Evolutionary conservation across 2,113 vertebrate species (phyloP), one percentile per base, ranked within the genome.

Genomic region (Paracanthobrama guichenoti): DNA sequence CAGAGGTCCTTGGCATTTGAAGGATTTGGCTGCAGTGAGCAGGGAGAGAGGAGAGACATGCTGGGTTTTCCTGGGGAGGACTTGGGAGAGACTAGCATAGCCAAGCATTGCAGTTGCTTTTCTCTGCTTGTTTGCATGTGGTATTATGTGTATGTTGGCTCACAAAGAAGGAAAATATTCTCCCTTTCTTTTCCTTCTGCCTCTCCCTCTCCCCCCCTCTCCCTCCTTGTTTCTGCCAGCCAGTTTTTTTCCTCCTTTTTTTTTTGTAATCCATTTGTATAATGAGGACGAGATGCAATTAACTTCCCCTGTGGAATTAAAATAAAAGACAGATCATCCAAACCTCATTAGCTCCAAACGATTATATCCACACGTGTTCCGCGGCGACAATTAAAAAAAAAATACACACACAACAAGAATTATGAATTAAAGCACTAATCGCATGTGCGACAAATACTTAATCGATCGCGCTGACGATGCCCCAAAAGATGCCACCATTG

Each of bases 191-290:
- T 90, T 89, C 89, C 91, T 88, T 91, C 91, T 87, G 83, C 87
- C 90, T 86, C 89, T 92, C 90, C 88, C 88, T 89, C 89, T 84
- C 90, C 91, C 89, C 89, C 91, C 92, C 90, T 84, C 89, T 93
- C 90, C 87, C 88, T 91, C 89, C 91, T 92, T 90, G 88, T 93
- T 87, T 92, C 89, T 93, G 89, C 91, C 90, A 93, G 92, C 44
- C 89, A 85, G 86, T 88, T 69, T 82, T 89, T 87, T 87, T 55
- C 77, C n/a, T 94, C 57, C 90, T 91, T 85, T 87, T 95, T 31
- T 46, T 95, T 96, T 97, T 97, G 96, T 98, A 97, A 98, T 98
- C 97, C 98, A 98, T 97, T 97, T 96, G 94, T 95, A 94, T 94
- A 94, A 96, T 94, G 96, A 97, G 91, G 94, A 95, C 93, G 93